Conservation (phyloP, 2,797 vertebrate genomes). For the Odontamblyopus lacepedii region DNA sequence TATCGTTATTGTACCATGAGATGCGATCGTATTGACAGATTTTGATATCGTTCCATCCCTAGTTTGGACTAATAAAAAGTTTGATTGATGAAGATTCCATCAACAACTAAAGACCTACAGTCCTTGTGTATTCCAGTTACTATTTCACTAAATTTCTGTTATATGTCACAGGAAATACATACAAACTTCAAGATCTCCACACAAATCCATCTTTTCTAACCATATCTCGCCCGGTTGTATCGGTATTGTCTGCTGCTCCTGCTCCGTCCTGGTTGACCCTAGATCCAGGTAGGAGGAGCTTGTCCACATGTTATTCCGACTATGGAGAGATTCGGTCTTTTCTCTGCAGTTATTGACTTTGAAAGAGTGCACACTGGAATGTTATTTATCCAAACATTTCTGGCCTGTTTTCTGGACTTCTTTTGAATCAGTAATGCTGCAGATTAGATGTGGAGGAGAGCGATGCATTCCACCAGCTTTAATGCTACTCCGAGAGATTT, state of each 20-base stretch:
- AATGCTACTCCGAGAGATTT: conserved; percentile 28
- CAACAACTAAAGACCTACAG: too few relatives aligned
- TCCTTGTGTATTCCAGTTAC: too few relatives aligned
- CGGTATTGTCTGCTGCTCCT: not conserved
- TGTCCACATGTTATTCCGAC: conserved; percentile 57
- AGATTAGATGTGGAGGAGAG: conserved; percentile 26
- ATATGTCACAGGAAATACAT: too few relatives aligned
- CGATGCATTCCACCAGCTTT: conserved; percentile 25
- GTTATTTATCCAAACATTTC: conserved; percentile 70
- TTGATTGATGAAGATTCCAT: too few relatives aligned
- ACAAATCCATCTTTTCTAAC: too few relatives aligned
- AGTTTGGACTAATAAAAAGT: too few relatives aligned
- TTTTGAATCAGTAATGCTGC: conserved; percentile 30
- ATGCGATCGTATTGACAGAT: too few relatives aligned
- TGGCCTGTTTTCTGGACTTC: conserved; percentile 30
- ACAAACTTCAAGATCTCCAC: too few relatives aligned
- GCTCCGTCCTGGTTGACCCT: conserved; percentile 18
- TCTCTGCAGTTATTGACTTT: conserved; percentile 65
- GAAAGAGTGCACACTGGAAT: conserved; percentile 66
- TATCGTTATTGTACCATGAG: too few relatives aligned
- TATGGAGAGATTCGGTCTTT: conserved; percentile 47
- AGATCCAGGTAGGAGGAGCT: conserved; percentile 33
- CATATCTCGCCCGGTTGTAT: too few relatives aligned
- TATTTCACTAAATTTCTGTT: too few relatives aligned
- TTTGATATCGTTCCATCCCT: too few relatives aligned